Evolutionary conservation across 2,888 invertebrate species (phyloP), one percentile per base, ranked within the genome.

Genomic region (Cataglyphis rosenhaueri): DNA sequence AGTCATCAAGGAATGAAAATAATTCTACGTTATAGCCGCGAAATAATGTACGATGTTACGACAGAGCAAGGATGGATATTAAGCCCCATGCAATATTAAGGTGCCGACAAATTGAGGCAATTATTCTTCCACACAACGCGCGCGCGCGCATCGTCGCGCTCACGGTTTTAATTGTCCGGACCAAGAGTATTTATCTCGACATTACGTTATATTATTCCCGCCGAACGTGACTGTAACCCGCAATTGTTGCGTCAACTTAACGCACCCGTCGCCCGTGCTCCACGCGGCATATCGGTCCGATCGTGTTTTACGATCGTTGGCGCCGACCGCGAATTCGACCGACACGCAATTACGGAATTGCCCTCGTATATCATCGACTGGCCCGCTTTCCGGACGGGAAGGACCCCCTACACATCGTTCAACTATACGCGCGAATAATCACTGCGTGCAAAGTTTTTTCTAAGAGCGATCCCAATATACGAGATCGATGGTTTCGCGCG

Each of bases 211-310:
- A 52, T 81, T 82, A 82, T 70, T 82, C 70, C 61, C 73, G 74
- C 48, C 79, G 87, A 86, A 86, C 86, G 81, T 86, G 87, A 87
- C 78, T 83, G 78, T 84, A 82, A 81, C 84, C 79, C 68, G 52
- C 82, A 71, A 82, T 86, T 75, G 84, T 85, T 84, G 65, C 85
- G 81, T 85, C 84, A 84, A 84, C 81, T 84, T 70, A 70, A 81
- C 84, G 66, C 65, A 52, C 55, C 35, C 44, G 71, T 44, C 55
- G 73, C n/a, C 32, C 41, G 35, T n/a, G 61, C n/a, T 21, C 32
- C 18, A 44, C 59, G 41, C 68, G 6, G 21, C 81, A n/a, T 61
- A 81, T 81, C 81, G 59, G 10, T 29, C 9, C 78, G 70, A 79
- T 79, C 70, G 59, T 70, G 70, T 79, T 79, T 79, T 79, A 79